A percentile compares a stretch with the other conserved stretches of the same genome.
Evolutionary conservation across 2,888 invertebrate genomes (phyloP).

Genomic region (Pachydiplax longipennis): DNA sequence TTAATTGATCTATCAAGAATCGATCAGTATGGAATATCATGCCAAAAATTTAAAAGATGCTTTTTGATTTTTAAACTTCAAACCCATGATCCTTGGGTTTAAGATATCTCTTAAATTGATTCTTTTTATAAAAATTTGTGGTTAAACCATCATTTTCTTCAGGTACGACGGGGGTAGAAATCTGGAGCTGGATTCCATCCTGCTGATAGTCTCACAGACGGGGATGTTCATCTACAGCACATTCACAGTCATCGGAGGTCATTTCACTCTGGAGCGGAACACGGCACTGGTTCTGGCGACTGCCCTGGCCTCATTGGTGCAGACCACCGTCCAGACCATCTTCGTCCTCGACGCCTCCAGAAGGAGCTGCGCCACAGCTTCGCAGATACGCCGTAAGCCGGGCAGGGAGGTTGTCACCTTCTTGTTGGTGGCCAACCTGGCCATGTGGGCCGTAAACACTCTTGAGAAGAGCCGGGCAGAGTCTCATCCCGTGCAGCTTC

Average conservation of each 20-base stretch:
- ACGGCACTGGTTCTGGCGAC: slow-evolving; percentile 83
- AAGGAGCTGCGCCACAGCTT: slow-evolving; percentile 79
- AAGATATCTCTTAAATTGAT: too few relatives aligned
- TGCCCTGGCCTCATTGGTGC: slow-evolving; percentile 83
- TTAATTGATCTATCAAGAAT: too few relatives aligned
- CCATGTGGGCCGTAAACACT: slow-evolving; percentile 95
- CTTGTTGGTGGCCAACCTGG: slow-evolving; percentile 85
- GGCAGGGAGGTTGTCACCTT: slow-evolving; percentile 94
- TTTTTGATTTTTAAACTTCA: too few relatives aligned
- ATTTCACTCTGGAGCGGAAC: slow-evolving; percentile 82
- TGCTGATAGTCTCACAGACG: slow-evolving; percentile 91
- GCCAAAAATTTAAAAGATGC: too few relatives aligned
- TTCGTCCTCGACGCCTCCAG: slow-evolving; percentile 91
- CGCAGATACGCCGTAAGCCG: slow-evolving; percentile 85
- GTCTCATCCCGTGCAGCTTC: slow-evolving; percentile 88
- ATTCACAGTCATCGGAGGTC: slow-evolving; percentile 92
- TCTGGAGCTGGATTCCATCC: slow-evolving; percentile 86
- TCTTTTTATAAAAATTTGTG: too few relatives aligned
- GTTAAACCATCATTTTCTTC: too few relatives aligned
- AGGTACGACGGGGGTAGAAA: slow-evolving; percentile 85
- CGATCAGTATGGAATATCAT: too few relatives aligned
- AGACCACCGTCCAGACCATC: slow-evolving; percentile 89
- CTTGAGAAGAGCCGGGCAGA: slow-evolving; percentile 90
- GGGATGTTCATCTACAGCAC: slow-evolving; percentile 94
- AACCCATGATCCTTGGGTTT: too few relatives aligned